These are phyloP conservation scores for Manis pentadactyla DNA, from an alignment of 2,797 vertebrate species.

Conservation along the genomic window DNA sequence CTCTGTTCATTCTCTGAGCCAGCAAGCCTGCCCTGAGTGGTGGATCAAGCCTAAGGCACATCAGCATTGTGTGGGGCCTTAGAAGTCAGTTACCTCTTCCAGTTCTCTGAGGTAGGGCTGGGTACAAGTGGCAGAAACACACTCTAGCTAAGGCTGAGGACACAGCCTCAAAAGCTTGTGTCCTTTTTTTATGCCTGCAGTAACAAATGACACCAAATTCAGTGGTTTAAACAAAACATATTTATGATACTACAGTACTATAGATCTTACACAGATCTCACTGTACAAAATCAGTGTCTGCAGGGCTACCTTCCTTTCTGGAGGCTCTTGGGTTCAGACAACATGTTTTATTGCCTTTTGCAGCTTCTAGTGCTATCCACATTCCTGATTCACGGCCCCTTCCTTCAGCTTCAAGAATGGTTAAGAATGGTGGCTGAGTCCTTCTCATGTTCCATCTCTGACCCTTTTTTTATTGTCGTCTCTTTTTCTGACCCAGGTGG, in stretches of 20 bases:
- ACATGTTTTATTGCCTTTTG: rapidly evolving
- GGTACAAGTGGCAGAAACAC: not conserved
- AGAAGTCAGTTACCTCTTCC: not conserved
- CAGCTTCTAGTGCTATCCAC: rapidly evolving
- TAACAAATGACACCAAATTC: not conserved
- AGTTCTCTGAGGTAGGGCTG: not conserved
- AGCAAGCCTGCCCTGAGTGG: not conserved
- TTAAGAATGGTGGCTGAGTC: not conserved
- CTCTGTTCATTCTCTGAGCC: too few relatives aligned
- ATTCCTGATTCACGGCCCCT: not conserved
- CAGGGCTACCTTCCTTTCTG: not conserved
- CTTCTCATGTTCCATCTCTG: not conserved
- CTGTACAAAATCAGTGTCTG: rapidly evolving
- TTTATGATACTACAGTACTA: too few relatives aligned
- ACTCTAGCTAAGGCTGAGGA: not conserved
- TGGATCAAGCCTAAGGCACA: not conserved
- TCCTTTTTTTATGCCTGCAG: not conserved
- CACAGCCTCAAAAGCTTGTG: not conserved
- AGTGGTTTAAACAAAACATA: not conserved
- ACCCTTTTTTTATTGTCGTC: rapidly evolving
- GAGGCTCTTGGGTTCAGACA: not conserved
- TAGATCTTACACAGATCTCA: not conserved
- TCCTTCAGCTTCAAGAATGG: not conserved
- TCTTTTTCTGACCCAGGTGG: not conserved
- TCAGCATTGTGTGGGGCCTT: not conserved